A percentile compares a stretch with the other conserved stretches of the same genome.
Evolutionary conservation across 2,888 invertebrate species (phyloP).

Genomic region (Tipula unca): DNA sequence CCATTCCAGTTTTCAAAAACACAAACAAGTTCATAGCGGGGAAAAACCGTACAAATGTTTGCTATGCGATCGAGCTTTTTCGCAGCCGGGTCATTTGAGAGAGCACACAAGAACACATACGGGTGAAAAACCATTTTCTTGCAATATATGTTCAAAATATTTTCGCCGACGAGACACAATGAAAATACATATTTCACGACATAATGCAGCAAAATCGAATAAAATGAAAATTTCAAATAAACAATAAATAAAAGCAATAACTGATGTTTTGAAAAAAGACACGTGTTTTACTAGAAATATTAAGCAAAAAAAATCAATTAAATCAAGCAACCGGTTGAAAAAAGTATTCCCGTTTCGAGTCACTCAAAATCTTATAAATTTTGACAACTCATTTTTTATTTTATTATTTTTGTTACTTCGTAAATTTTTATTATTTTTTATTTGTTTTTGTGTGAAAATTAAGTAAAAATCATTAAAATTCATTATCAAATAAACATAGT

Average conservation of each 20-base stretch:
- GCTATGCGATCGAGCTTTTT: conserved; percentile 22
- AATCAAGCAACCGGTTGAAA: background rate
- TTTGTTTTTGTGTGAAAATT: conserved; percentile 4
- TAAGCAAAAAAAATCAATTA: background rate
- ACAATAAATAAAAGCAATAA: background rate
- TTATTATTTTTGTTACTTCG: background rate
- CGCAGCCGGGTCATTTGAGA: conserved; percentile 21
- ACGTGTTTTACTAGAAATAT: background rate
- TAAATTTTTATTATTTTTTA: conserved; percentile 2
- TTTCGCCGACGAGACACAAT: conserved; percentile 23
- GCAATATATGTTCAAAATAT: conserved; percentile 23
- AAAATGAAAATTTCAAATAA: background rate
- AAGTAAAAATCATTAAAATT: conserved; percentile 15
- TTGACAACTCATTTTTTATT: background rate
- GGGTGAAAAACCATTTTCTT: conserved; percentile 23
- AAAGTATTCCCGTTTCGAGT: background rate
- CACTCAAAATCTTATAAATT: background rate
- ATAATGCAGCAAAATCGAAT: background rate
- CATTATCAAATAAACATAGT: background rate
- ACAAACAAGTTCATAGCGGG: conserved; percentile 22
- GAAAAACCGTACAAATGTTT: conserved; percentile 22
- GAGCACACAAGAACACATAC: conserved; percentile 23
- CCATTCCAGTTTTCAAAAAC: conserved; percentile 23
- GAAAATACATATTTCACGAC: conserved; percentile 21
- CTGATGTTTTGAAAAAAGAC: background rate